These are phyloP conservation scores for Ecliptopera silaceata DNA, from an alignment of 2,888 invertebrate species.

Conservation along the genomic window DNA sequence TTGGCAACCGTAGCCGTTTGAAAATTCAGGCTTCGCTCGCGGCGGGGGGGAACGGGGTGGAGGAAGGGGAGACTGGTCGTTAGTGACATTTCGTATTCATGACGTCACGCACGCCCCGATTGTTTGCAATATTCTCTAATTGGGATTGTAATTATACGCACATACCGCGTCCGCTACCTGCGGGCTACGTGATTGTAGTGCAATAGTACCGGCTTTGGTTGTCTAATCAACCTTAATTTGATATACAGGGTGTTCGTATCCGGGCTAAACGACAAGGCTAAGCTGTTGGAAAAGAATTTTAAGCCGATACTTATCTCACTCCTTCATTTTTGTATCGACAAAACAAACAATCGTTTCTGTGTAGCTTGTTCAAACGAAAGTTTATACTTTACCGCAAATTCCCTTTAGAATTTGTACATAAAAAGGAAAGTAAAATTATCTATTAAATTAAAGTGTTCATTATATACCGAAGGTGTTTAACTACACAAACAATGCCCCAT, in stretches of 20 bases:
- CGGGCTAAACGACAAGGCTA: neutral
- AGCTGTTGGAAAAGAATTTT: neutral
- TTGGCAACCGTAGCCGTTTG: conserved; percentile 63
- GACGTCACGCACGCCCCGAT: conserved; percentile 78
- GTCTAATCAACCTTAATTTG: conserved; percentile 31
- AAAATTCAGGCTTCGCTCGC: conserved; percentile 73
- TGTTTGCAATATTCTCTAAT: conserved; percentile 83
- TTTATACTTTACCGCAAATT: no score
- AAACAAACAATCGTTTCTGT: no score
- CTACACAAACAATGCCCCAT: no score
- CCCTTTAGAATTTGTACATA: no score
- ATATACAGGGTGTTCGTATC: neutral
- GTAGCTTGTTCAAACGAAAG: no score
- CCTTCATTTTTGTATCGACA: no score
- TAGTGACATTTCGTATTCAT: conserved; percentile 83
- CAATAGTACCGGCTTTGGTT: conserved; percentile 42
- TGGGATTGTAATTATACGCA: conserved; percentile 80
- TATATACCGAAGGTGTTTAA: no score
- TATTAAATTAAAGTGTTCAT: no score
- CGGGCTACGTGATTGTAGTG: conserved; percentile 53
- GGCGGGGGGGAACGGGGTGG: conserved; percentile 36
- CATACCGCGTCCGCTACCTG: conserved; percentile 59
- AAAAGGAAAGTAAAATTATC: no score
- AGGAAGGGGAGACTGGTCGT: conserved; percentile 62
- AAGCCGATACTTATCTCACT: no score